Base-by-base conservation (phyloP, 2,888 invertebrate genomes). In the Mycogona germanica region DNA sequence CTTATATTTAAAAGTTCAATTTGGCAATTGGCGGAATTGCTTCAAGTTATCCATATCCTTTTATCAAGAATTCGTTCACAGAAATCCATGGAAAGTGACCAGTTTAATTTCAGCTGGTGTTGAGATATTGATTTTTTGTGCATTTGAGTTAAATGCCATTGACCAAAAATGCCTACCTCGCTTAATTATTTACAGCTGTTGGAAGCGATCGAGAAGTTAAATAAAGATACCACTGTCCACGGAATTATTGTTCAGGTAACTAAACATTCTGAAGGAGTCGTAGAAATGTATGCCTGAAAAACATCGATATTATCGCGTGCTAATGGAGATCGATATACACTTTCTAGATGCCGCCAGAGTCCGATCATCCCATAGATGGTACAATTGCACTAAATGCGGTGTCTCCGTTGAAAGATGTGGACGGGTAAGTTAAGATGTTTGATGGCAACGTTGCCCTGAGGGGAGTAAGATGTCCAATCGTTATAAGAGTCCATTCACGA, bases 361-460 rank as follows among this genome's bases (percentile, higher is more conserved):
- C 82, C 30, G 78, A 77, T 0, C 80, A 82, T 62, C 67, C 77
- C 62, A 93, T 98, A 59, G 86, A 97, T 73, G 79, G 87, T 0
- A 84, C 88, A 68, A 75, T 83, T 53, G 77, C 95, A 62, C 87
- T 92, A 0, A 91, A 97, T 66, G 73, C 84, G 4, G 93, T 98
- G 3, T 78, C 80, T 1, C 84, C 92, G 0, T 78, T 78, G 44
- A 97, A 97, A 73, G 96, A 96, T 75, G 93, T 96, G 19, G 96
- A 96, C 71, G 96, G 92, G 89, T 89, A 75, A 71, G 47, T 28
- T 19, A n/a, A n/a, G n/a, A n/a, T n/a, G n/a, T n/a, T n/a, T n/a
- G n/a, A n/a, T n/a, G n/a, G n/a, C n/a, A n/a, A n/a, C n/a, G n/a
- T n/a, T n/a, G n/a, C n/a, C n/a, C n/a, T n/a, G n/a, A n/a, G n/a